These are phyloP conservation scores for Drosophila testacea DNA, from an alignment of 2,888 invertebrate species.

Conservation along the genomic window DNA sequence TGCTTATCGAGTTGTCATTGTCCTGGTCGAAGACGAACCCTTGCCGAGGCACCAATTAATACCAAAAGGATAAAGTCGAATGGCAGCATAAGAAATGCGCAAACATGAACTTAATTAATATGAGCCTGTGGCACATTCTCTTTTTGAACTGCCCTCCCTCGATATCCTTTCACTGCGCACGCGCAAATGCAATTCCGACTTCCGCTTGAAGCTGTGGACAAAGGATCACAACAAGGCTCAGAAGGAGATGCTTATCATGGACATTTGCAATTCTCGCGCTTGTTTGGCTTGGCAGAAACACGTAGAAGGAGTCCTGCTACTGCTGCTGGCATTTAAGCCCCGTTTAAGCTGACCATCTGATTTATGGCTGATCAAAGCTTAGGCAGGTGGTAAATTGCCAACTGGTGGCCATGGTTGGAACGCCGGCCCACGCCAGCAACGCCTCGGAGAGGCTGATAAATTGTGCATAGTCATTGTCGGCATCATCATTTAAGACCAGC, in stretches of 20 bases:
- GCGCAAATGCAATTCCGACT: constrained; percentile 28
- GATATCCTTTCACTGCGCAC: constrained; percentile 38
- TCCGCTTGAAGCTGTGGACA: constrained; percentile 61
- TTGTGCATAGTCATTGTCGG: constrained; percentile 4
- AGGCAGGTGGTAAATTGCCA: constrained; percentile 16
- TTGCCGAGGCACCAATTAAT: constrained; percentile 63
- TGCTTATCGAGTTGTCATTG: constrained; percentile 83
- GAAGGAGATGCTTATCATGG: constrained; percentile 57
- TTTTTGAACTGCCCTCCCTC: constrained; percentile 22
- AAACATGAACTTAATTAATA: constrained; percentile 77
- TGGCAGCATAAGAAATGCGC: constrained; percentile 56
- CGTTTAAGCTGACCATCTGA: constrained; percentile 62
- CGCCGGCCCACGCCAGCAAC: constrained; percentile 47
- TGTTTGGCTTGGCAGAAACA: constrained; percentile 48
- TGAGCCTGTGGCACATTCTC: constrained; percentile 58
- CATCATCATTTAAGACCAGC: constrained; percentile 18
- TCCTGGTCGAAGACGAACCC: constrained; percentile 54
- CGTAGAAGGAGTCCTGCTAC: constrained; percentile 32
- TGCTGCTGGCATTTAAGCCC: constrained; percentile 75
- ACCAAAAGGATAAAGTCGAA: constrained; percentile 48
- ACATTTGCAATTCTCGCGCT: constrained; percentile 65
- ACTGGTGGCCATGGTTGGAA: background rate
- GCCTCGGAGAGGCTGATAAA: constrained; percentile 9
- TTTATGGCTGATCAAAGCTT: constrained; percentile 50
- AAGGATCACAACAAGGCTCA: constrained; percentile 36